Evolutionary conservation across 2,113 vertebrate genomes (phyloP).

Genomic region (Apus apus): DNA sequence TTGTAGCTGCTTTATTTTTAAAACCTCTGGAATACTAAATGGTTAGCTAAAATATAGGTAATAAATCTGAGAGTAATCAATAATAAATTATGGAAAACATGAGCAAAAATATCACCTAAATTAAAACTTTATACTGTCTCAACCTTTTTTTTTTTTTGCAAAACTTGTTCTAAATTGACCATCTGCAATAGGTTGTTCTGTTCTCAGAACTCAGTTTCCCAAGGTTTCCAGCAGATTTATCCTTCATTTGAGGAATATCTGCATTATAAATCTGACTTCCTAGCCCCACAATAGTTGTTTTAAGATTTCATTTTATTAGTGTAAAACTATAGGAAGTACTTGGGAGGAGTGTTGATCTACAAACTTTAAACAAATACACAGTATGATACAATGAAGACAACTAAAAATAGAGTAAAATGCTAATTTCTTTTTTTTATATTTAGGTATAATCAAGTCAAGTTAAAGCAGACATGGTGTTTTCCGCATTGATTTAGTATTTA

Average conservation of each 20-base stretch:
- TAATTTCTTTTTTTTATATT: conserved; percentile 82
- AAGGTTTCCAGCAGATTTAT: neutral
- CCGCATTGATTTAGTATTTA: conserved; percentile 78
- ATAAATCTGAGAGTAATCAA: conserved; percentile 76
- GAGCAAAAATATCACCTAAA: conserved; percentile 51
- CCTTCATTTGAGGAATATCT: neutral
- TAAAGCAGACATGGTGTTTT: conserved; percentile 77
- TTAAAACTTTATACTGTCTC: conserved; percentile 27
- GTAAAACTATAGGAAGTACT: conserved; percentile 35
- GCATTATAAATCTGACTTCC: neutral
- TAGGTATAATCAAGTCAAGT: conserved; percentile 80
- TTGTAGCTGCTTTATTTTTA: conserved; percentile 68
- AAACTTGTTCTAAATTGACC: neutral
- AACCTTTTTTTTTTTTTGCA: neutral
- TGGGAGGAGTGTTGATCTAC: conserved; percentile 47
- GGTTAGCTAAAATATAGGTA: conserved; percentile 66
- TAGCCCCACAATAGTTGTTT: neutral
- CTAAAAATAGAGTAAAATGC: conserved; percentile 77
- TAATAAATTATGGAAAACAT: conserved; percentile 54
- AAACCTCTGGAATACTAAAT: conserved; percentile 41
- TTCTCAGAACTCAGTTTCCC: neutral
- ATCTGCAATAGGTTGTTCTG: neutral
- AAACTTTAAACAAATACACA: conserved; percentile 67
- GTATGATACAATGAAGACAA: conserved; percentile 77
- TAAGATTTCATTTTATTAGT: conserved; percentile 1